Evolutionary conservation across 2,888 invertebrate species (phyloP).

Genomic region (Diarsia brunnea): DNA sequence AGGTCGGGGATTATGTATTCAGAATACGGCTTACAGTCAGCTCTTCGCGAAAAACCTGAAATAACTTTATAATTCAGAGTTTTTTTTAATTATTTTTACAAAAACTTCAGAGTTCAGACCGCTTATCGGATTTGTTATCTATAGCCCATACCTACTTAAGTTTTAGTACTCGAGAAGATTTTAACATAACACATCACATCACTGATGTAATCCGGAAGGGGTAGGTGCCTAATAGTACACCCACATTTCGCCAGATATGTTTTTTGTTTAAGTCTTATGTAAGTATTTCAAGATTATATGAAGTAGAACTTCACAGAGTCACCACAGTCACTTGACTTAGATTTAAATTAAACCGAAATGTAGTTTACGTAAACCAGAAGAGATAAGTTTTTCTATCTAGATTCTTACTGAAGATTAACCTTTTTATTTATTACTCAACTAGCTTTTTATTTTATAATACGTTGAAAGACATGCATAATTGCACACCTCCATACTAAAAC

Average conservation of each 20-base stretch:
- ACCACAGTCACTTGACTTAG: background rate
- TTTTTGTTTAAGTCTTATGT: too few species aligned
- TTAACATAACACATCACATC: too few species aligned
- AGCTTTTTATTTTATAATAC: background rate
- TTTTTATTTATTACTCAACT: background rate
- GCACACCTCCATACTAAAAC: background rate
- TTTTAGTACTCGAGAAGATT: background rate
- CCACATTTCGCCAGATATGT: too few species aligned
- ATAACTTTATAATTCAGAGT: slow-evolving; percentile 48
- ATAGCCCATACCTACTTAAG: background rate
- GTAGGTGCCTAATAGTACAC: too few species aligned
- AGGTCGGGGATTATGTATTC: slow-evolving; percentile 60
- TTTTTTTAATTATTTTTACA: slow-evolving; percentile 40
- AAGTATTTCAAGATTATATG: background rate
- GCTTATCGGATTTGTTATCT: slow-evolving; percentile 30
- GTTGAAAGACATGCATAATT: background rate
- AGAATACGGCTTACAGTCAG: slow-evolving; percentile 58
- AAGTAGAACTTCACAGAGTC: background rate
- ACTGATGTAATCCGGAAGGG: too few species aligned
- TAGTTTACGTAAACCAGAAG: background rate
- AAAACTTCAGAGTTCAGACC: slow-evolving; percentile 20
- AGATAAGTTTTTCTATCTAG: background rate
- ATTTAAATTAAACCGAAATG: background rate
- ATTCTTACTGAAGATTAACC: background rate
- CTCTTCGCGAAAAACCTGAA: slow-evolving; percentile 56